Evolutionary conservation across 2,888 invertebrate species (phyloP).

Genomic region (Trissolcus japonicus): DNA sequence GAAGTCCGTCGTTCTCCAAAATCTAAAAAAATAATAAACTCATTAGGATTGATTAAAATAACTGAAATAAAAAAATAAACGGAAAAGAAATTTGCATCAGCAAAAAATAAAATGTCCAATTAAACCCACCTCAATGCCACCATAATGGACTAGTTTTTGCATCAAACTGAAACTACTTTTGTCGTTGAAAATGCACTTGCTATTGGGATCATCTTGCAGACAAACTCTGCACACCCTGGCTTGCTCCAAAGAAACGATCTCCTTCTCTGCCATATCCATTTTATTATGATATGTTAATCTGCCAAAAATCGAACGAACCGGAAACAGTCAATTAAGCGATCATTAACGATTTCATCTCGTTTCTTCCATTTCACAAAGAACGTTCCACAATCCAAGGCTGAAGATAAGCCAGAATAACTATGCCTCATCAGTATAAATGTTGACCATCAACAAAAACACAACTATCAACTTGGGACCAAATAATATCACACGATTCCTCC

Average conservation of each 20-base stretch:
- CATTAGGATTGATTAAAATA: no score
- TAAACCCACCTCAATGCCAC: conserved; percentile 11
- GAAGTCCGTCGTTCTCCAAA: conserved; percentile 66
- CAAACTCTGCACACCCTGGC: conserved; percentile 66
- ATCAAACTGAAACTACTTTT: conserved; percentile 16
- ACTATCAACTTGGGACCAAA: conserved; percentile 23
- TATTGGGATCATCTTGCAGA: conserved; percentile 61
- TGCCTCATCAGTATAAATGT: no score
- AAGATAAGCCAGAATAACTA: no score
- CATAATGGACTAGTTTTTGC: conserved; percentile 61
- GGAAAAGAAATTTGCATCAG: no score
- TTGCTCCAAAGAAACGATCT: conserved; percentile 27
- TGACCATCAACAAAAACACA: conserved; percentile 8
- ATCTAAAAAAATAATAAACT: conserved; percentile 57
- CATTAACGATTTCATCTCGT: no score
- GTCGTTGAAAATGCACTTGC: conserved; percentile 63
- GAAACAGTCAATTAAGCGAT: no score
- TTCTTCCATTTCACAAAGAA: no score
- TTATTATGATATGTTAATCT: background rate
- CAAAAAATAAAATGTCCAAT: background rate
- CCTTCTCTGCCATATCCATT: conserved; percentile 12
- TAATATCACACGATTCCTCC: conserved; percentile 10
- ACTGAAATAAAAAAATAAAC: no score
- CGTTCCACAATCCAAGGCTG: no score
- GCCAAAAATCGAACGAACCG: no score